Percentiles rank a stretch among this genome's conserved stretches.
Evolutionary conservation across 2,888 invertebrate species (phyloP).

Genomic region (Xestia xanthographa): DNA sequence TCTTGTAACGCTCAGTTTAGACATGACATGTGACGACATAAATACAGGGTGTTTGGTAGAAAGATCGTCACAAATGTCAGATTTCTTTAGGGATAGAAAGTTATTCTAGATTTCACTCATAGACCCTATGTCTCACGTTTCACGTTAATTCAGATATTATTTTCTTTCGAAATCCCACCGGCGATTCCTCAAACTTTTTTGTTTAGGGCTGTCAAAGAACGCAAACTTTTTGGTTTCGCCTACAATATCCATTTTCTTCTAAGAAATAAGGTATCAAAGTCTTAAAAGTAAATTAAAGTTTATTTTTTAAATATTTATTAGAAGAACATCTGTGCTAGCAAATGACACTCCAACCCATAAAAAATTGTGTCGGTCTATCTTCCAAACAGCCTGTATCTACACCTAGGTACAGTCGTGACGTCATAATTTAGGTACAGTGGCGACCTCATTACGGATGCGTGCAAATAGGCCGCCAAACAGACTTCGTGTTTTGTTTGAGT

Average conservation of each 20-base stretch:
- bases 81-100: not conserved
- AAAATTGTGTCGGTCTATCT: not conserved
- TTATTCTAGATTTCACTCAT: not conserved
- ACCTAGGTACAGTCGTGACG: constrained; percentile 28
- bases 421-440: constrained; percentile 26
- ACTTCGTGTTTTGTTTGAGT: constrained; percentile 41
- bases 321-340: not conserved
- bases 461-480: constrained; percentile 49
- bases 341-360: not conserved
- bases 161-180: not conserved
- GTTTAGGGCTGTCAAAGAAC: not conserved
- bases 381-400: not conserved
- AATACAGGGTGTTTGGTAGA: not conserved
- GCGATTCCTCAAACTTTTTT: not conserved
- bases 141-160: not conserved
- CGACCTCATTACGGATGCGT: constrained; percentile 60
- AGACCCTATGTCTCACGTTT: not conserved
- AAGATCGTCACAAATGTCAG: not conserved
- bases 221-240: not conserved
- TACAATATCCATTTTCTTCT: not conserved
- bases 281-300: not conserved
- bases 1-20: not conserved
- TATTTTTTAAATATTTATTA: not conserved
- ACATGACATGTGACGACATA: not conserved
- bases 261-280: not conserved